Base-by-base conservation (phyloP, 2,113 vertebrate species). In the Cynopterus brachyotis region DNA sequence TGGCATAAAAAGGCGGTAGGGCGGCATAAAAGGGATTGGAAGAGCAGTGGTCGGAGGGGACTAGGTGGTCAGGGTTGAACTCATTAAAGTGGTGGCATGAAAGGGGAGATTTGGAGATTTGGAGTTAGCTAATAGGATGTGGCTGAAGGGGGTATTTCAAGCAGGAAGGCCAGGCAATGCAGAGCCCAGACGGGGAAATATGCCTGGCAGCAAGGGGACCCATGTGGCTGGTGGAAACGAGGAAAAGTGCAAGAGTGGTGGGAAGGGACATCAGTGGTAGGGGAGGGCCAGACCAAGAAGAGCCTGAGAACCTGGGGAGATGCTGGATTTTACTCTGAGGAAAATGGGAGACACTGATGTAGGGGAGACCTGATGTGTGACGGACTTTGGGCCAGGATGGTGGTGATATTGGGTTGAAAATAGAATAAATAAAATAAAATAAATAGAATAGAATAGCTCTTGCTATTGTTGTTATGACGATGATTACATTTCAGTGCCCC, bases 231-330 rank as follows among this genome's bases (percentile, higher is more conserved):
- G 24, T 59, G 64, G 12, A 13, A 30, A 40, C 67, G 22, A 57
- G 45, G 53, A 47, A 55, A 24, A 19, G 9, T 19, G 6, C 9
- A 26, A 28, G 32, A 6, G 16, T 19, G 53, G 19, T 16, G 19
- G 37, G 26, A 67, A n/a, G 32, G 19, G 40, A 40, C 0, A 0
- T 64, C 24, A 37, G 40, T 0, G 55, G 22, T 17, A 9, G 70
- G 69, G 22, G 11, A 66, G 55, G n/a, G 16, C 28, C 70, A 17
- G 50, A 19, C n/a, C 40, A 22, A 15, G 40, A 42, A 15, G 28
- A 19, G 45, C 45, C 26, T 30, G 42, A 16, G 37, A 26, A 30
- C 11, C 6, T 0, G 30, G 28, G 8, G 42, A 81, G 47, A 30
- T 40, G 75, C 24, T n/a, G 45, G 59, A 53, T 9, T 50, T 83